Evolutionary conservation across 2,888 invertebrate species (phyloP).

Genomic region (Synergus itoensis): DNA sequence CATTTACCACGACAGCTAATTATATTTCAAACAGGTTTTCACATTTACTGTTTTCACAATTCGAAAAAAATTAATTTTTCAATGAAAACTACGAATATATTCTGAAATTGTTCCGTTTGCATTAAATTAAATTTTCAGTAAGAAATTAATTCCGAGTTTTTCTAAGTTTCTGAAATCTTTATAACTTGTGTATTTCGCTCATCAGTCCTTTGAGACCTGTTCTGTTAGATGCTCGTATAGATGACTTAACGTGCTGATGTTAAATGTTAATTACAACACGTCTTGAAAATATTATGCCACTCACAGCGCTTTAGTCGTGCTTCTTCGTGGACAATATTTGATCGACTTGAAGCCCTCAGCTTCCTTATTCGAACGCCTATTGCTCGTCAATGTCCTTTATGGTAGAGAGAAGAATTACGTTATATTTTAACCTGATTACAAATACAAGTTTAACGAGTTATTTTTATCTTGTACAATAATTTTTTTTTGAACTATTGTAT

Average conservation of each 20-base stretch:
- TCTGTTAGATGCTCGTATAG: background rate
- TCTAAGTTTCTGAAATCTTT: background rate
- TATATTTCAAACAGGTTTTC: no score
- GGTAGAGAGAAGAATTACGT: background rate
- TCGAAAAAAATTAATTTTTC: no score
- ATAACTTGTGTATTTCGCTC: background rate
- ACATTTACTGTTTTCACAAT: no score
- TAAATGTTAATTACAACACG: background rate
- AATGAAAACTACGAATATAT: no score
- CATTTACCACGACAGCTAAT: no score
- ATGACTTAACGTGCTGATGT: background rate
- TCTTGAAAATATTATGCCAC: background rate
- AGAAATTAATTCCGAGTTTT: background rate
- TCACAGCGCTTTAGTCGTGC: background rate
- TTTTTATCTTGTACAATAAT: background rate
- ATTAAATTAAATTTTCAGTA: background rate
- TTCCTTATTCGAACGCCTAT: background rate
- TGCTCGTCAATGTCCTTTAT: constrained; percentile 10
- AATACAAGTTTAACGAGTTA: background rate
- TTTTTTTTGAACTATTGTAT: no score
- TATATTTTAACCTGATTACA: constrained; percentile 33
- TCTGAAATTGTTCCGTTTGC: no score
- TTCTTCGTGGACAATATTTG: constrained; percentile 30
- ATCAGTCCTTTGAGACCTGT: background rate
- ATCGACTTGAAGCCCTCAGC: background rate